Conservation (phyloP, 1,140 invertebrate genomes). For the Globodera ellingtonae region DNA sequence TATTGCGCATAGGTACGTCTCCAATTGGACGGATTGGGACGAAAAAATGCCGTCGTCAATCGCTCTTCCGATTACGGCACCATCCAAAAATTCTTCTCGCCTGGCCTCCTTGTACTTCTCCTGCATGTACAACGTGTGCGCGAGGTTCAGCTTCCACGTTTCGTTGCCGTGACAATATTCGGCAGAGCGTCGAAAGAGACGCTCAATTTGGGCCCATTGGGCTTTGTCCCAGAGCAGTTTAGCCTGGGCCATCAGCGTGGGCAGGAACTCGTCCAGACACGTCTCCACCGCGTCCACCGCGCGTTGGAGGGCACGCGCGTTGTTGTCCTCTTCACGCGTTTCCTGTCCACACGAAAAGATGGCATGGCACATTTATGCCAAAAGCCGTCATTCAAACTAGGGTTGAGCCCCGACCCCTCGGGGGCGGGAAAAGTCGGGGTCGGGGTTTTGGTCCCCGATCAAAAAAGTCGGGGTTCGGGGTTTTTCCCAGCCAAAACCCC, state of each 20-base stretch:
- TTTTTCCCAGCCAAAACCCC: too few species aligned
- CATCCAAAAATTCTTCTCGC: not conserved
- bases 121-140: slow-evolving; percentile 98
- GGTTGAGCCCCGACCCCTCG: too few species aligned
- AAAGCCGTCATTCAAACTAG: too few species aligned
- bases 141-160: slow-evolving; percentile 94
- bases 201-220: slow-evolving; percentile 85
- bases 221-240: slow-evolving; percentile 87
- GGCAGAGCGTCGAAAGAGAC: slow-evolving; percentile 80
- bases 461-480: too few species aligned
- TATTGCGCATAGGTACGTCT: not conserved
- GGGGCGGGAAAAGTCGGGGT: too few species aligned
- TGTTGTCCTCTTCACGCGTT: slow-evolving; percentile 41
- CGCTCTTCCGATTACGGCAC: not conserved
- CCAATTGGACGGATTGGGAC: too few species aligned
- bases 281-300: slow-evolving; percentile 47
- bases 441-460: too few species aligned
- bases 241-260: slow-evolving; percentile 91
- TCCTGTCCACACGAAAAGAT: slow-evolving; percentile 34
- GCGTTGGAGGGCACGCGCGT: slow-evolving; percentile 38
- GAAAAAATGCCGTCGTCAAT: too few species aligned
- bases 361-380: not conserved
- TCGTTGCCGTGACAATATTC: slow-evolving; percentile 98
- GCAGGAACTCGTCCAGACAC: slow-evolving; percentile 69
- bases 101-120: slow-evolving; percentile 64